Conservation (phyloP, 1,140 invertebrate species). For the Reticulitermes speratus region DNA sequence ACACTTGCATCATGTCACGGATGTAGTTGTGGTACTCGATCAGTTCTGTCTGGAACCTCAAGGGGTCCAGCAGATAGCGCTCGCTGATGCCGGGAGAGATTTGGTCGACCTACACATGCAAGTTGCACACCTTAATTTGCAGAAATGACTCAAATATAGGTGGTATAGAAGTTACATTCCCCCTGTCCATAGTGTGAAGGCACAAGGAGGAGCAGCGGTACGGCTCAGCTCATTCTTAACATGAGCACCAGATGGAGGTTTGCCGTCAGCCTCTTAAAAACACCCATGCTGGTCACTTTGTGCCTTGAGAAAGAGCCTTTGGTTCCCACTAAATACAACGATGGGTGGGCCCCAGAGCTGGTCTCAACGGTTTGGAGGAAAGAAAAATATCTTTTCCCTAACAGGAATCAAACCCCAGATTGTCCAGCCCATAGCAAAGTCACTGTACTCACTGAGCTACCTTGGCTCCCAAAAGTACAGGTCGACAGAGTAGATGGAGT, state of each 20-base stretch:
- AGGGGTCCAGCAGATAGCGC: conserved; percentile 59
- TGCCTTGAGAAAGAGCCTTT: no score
- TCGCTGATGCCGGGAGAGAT: conserved; percentile 65
- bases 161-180: background rate
- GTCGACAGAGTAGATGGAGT: background rate
- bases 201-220: background rate
- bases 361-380: no score
- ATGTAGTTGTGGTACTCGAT: conserved; percentile 61
- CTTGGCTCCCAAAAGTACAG: background rate
- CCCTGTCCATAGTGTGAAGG: background rate
- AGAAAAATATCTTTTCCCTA: no score
- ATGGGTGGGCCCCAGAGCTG: no score
- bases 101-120: conserved; percentile 58
- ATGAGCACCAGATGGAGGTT: no score
- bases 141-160: background rate
- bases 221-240: background rate
- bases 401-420: no score
- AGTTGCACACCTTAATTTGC: no score
- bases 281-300: no score
- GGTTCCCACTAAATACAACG: no score
- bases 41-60: conserved; percentile 60
- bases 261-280: no score
- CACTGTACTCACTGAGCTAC: no score
- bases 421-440: no score
- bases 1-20: conserved; percentile 50